These are phyloP conservation scores for Oryctes rhinoceros DNA, from an alignment of 1,140 invertebrate genomes.

Conservation along the genomic window DNA sequence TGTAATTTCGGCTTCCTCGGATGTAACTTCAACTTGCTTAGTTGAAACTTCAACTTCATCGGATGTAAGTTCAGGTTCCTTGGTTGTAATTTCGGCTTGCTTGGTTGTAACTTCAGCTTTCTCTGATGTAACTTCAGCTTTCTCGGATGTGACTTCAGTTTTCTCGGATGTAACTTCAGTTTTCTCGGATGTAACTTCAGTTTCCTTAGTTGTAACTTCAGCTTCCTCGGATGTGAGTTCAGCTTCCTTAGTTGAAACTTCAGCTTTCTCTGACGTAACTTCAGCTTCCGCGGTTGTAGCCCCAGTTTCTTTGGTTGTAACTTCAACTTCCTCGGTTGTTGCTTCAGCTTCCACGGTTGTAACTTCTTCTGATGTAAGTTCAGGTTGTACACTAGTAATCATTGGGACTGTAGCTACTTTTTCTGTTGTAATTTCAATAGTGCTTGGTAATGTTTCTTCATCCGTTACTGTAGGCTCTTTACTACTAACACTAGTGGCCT, in stretches of 20 bases:
- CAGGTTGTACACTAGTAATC: constrained; percentile 6
- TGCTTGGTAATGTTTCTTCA: constrained; percentile 10
- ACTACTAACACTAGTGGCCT: not conserved
- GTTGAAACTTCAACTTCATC: constrained; percentile 26
- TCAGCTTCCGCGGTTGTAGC: constrained; percentile 15
- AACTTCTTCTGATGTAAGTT: constrained; percentile 42
- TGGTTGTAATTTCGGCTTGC: no score
- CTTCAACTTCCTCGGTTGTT: constrained; percentile 49
- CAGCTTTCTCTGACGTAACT: constrained; percentile 41
- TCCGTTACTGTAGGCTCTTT: constrained; percentile 44
- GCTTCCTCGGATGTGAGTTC: constrained; percentile 12
- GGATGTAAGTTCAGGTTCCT: constrained; percentile 16
- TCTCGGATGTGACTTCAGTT: constrained; percentile 27
- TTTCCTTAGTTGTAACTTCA: constrained; percentile 42
- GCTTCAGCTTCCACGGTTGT: not conserved
- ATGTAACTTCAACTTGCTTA: constrained; percentile 12
- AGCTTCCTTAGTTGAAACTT: constrained; percentile 40
- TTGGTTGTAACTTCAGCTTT: constrained; percentile 31
- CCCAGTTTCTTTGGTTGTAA: constrained; percentile 43
- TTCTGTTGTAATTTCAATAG: constrained; percentile 34
- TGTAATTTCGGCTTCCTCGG: constrained; percentile 41
- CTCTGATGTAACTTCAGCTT: no score
- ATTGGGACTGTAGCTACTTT: constrained; percentile 29
- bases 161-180: no score
- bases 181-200: constrained; percentile 25